phyloP scores from a whole-genome alignment of 2,113 vertebrate species.

The Saimiri boliviensis region DNA sequence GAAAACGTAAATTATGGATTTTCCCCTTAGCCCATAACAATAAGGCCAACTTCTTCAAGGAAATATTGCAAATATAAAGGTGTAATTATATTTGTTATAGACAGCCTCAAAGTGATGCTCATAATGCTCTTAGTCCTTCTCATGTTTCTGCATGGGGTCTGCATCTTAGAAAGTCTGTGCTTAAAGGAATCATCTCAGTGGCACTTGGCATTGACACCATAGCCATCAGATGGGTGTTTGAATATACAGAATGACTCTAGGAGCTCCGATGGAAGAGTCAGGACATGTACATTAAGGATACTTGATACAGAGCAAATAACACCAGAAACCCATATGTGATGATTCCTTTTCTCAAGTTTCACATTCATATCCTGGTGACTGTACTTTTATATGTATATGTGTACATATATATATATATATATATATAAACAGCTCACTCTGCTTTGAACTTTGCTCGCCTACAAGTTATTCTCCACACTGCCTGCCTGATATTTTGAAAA shows the following conservation, averaged over 20 bases:
- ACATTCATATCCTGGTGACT: neutral
- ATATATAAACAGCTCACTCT: neutral
- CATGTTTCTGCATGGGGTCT: neutral
- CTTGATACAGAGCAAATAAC: neutral
- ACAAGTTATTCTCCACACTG: neutral
- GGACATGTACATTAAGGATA: neutral
- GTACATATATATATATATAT: no score
- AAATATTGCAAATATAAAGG: conserved; percentile 29
- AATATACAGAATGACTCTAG: neutral
- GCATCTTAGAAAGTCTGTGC: neutral
- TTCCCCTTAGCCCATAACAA: neutral
- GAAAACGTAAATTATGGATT: neutral
- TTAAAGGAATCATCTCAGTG: conserved; percentile 19
- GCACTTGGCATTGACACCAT: neutral
- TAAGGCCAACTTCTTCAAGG: conserved; percentile 19
- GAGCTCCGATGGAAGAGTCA: neutral
- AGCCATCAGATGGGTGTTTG: neutral
- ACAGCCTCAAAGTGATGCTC: neutral
- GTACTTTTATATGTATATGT: no score
- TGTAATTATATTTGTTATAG: conserved; percentile 40
- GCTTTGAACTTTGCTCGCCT: neutral
- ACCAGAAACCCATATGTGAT: neutral
- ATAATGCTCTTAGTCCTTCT: conserved; percentile 6
- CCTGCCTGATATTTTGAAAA: neutral
- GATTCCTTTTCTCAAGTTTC: neutral